Evolutionary conservation across 2,113 vertebrate genomes (phyloP).

Genomic region (Eonycteris spelaea): DNA sequence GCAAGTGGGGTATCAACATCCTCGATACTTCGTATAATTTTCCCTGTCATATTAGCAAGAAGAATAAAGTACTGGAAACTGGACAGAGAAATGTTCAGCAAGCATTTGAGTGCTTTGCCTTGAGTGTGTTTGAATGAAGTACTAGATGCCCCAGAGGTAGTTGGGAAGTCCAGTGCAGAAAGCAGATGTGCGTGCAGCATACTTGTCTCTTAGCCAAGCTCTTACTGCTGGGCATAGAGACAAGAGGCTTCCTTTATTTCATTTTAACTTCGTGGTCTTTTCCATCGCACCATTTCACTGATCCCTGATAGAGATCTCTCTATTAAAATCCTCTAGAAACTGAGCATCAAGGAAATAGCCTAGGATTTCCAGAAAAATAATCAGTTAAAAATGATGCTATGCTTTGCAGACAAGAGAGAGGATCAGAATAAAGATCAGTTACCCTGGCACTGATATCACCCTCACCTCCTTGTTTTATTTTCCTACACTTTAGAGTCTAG

Average conservation of each 20-base stretch:
- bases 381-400: background rate
- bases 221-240: background rate
- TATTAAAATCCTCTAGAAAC: background rate
- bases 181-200: background rate
- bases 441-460: background rate
- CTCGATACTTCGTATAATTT: background rate
- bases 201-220: background rate
- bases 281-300: background rate
- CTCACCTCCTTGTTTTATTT: background rate
- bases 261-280: background rate
- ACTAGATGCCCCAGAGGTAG: background rate
- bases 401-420: background rate
- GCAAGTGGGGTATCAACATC: constrained; percentile 25
- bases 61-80: constrained; percentile 18
- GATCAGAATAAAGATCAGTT: background rate
- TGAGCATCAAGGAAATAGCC: background rate
- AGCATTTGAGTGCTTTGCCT: background rate
- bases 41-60: constrained; percentile 35
- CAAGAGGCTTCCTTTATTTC: background rate
- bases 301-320: background rate
- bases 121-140: constrained; percentile 29
- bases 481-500: background rate
- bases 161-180: constrained; percentile 1
- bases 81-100: background rate
- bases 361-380: background rate